A percentile compares a stretch with the other conserved stretches of the same genome.
These are phyloP conservation scores for Nyctibius grandis DNA, from an alignment of 2,797 vertebrate species.

Conservation along the genomic window DNA sequence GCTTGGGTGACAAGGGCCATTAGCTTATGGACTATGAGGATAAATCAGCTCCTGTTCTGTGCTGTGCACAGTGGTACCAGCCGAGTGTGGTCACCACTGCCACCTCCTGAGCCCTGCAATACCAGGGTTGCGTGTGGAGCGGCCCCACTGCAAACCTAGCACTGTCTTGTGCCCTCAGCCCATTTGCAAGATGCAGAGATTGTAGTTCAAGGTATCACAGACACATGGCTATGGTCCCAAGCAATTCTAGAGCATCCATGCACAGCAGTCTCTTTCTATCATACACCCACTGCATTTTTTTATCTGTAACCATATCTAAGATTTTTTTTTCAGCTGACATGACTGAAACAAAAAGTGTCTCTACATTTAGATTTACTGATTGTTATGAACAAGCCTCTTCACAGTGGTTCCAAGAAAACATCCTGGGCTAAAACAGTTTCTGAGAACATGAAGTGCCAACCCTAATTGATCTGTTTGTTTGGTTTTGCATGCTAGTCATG, in stretches of 20 bases:
- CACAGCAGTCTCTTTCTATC: background rate
- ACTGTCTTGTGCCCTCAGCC: background rate
- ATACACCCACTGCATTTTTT: background rate
- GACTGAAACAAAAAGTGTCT: background rate
- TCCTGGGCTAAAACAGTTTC: background rate
- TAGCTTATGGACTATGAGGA: background rate
- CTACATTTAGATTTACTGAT: background rate
- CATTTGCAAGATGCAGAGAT: background rate
- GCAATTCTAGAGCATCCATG: background rate
- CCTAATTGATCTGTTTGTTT: background rate
- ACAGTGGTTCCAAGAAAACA: background rate
- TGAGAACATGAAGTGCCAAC: background rate
- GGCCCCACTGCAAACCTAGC: background rate
- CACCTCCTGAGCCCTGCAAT: background rate
- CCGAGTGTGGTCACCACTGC: background rate
- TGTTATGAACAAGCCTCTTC: background rate
- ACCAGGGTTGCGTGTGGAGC: background rate
- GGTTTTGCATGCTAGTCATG: background rate
- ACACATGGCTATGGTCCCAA: background rate
- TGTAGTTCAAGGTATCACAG: background rate
- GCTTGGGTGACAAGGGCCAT: background rate
- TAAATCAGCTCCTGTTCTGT: background rate
- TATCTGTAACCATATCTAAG: background rate
- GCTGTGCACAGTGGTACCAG: background rate
- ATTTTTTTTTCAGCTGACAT: background rate